Evolutionary conservation across 2,113 vertebrate genomes (phyloP).

Genomic region (Sula dactylatra): DNA sequence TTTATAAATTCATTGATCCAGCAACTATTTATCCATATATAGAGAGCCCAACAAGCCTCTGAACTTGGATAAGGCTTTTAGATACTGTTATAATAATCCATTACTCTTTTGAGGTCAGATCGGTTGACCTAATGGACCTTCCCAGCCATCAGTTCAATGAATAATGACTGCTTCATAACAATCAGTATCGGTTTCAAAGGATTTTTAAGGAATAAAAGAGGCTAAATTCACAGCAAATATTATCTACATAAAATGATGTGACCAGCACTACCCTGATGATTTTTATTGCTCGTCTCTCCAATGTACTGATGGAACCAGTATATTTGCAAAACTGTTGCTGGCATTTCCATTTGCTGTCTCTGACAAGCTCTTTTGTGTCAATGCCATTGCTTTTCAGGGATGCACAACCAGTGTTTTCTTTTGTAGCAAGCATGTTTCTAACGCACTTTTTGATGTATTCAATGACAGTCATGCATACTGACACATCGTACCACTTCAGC

Average conservation of each 20-base stretch:
- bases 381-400: background rate
- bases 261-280: background rate
- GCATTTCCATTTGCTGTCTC: slow-evolving; percentile 7
- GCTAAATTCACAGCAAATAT: background rate
- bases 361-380: slow-evolving; percentile 32
- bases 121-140: background rate
- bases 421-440: slow-evolving; percentile 9
- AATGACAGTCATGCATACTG: background rate
- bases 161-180: background rate
- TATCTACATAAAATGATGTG: background rate
- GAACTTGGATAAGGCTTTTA: background rate
- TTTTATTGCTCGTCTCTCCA: background rate
- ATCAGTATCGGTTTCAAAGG: background rate
- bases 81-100: background rate
- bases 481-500: background rate
- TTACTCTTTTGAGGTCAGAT: background rate
- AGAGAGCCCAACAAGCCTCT: background rate
- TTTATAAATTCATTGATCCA: background rate
- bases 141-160: background rate
- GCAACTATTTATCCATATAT: background rate
- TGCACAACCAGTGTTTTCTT: background rate
- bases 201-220: background rate
- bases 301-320: background rate
- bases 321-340: background rate
- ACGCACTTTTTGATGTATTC: background rate